Evolutionary conservation across 2,113 vertebrate genomes (phyloP).

Genomic region (Petrocephalus zakoni): DNA sequence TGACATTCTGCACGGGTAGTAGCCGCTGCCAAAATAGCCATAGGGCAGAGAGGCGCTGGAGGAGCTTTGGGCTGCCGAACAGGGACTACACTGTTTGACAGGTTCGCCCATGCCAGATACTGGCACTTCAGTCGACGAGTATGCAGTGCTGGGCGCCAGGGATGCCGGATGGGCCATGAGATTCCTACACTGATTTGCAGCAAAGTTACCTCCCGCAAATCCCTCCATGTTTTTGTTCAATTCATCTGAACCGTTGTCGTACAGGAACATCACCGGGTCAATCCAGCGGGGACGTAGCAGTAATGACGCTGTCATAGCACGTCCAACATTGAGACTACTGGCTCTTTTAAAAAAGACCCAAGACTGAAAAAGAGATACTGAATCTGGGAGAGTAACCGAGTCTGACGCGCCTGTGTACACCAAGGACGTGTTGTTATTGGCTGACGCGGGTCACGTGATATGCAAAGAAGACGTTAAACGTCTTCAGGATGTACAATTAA

Average conservation of each 20-base stretch:
- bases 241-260: slow-evolving; percentile 89
- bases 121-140: slow-evolving; percentile 74
- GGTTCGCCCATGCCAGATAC: slow-evolving; percentile 81
- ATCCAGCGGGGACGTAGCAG: slow-evolving; percentile 97
- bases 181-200: slow-evolving; percentile 93
- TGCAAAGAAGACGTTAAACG: slow-evolving; percentile 85
- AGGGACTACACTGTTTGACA: slow-evolving; percentile 93
- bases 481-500: slow-evolving; percentile 50
- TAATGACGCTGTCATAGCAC: slow-evolving; percentile 98
- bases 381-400: slow-evolving; percentile 72
- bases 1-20: slow-evolving; percentile 92
- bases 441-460: slow-evolving; percentile 78
- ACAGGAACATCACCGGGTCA: slow-evolving; percentile 98
- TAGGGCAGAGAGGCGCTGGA: slow-evolving; percentile 89
- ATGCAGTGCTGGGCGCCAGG: slow-evolving; percentile 76
- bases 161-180: slow-evolving; percentile 88
- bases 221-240: slow-evolving; percentile 96
- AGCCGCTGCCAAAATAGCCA: slow-evolving; percentile 93
- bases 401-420: slow-evolving; percentile 76
- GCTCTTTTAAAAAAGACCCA: slow-evolving; percentile 91
- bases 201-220: slow-evolving; percentile 82
- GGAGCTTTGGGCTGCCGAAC: slow-evolving; percentile 83
- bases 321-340: slow-evolving; percentile 87
- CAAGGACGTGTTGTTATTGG: slow-evolving; percentile 77
- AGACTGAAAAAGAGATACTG: slow-evolving; percentile 82